Percentiles rank a stretch among this genome's conserved stretches.
Evolutionary conservation across 1,140 invertebrate species (phyloP).

Genomic region (Neomicropteryx cornuta): DNA sequence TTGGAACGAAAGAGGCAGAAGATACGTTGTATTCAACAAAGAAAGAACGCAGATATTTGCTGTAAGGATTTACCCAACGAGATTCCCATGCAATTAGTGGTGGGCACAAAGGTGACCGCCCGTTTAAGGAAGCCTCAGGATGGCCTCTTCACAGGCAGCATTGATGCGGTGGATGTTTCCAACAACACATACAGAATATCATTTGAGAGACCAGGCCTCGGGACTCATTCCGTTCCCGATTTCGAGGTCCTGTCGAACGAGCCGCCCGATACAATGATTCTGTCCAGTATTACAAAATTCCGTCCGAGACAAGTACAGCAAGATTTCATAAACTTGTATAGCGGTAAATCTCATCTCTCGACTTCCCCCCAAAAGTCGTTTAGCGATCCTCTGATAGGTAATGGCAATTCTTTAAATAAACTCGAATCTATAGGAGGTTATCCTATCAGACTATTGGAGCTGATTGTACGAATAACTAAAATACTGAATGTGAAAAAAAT

Average conservation of each 20-base stretch:
- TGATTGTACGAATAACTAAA: constrained; percentile 80
- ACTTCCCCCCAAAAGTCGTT: constrained; percentile 16
- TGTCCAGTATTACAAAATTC: constrained; percentile 72
- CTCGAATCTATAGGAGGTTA: constrained; percentile 65
- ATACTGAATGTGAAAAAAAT: constrained; percentile 73
- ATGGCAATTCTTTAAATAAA: constrained; percentile 25
- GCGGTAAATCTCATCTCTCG: constrained; percentile 13
- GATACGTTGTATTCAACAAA: constrained; percentile 88
- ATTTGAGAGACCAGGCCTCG: constrained; percentile 87
- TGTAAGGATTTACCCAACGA: constrained; percentile 87
- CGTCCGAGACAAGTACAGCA: constrained; percentile 54
- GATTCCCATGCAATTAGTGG: constrained; percentile 90
- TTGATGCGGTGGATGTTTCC: constrained; percentile 95
- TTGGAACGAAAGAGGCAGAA: constrained; percentile 84
- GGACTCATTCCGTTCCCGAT: constrained; percentile 93
- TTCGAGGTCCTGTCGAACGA: constrained; percentile 94
- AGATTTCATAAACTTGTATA: constrained; percentile 29
- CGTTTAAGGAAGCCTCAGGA: constrained; percentile 87
- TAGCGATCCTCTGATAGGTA: constrained; percentile 42
- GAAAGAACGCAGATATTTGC: constrained; percentile 77
- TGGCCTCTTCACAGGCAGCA: constrained; percentile 90
- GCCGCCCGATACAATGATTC: constrained; percentile 78
- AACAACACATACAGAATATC: constrained; percentile 96
- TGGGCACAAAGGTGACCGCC: constrained; percentile 94
- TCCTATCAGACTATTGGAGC: constrained; percentile 73